phyloP scores from a whole-genome alignment of 2,797 vertebrate species.

The Anabacerthia variegaticeps region DNA sequence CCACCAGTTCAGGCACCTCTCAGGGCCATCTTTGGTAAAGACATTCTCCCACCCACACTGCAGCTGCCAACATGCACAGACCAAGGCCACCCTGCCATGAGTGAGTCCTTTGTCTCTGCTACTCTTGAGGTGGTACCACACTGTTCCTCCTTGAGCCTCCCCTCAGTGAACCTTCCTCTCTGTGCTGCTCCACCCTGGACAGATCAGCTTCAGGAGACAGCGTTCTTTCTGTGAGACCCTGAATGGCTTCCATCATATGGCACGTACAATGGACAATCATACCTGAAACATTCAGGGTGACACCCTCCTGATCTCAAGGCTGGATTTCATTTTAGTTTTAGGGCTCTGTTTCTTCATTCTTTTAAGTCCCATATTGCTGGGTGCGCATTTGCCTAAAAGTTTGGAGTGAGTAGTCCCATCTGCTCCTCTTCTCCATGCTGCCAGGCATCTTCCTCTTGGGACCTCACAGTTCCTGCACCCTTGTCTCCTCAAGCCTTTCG shows the following conservation, averaged over 20 bases:
- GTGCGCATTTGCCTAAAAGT: neutral
- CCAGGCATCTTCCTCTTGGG: neutral
- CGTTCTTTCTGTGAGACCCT: neutral
- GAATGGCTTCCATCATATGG: accelerated
- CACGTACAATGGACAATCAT: neutral
- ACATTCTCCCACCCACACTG: neutral
- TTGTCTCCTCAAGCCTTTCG: neutral
- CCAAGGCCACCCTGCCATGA: neutral
- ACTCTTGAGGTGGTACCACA: neutral
- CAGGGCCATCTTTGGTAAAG: neutral
- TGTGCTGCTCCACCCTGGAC: neutral
- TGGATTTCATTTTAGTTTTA: neutral
- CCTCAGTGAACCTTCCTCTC: neutral
- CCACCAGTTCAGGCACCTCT: neutral
- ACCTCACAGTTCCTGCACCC: neutral
- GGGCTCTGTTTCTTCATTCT: neutral
- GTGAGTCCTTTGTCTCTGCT: neutral
- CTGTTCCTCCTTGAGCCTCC: neutral
- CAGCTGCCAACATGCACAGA: neutral
- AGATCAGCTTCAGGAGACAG: neutral
- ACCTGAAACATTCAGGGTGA: neutral
- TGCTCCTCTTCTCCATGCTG: neutral
- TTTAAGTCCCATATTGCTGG: neutral
- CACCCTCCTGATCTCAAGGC: neutral
- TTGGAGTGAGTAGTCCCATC: neutral